These are phyloP conservation scores for Pseudopodoces humilis DNA, from an alignment of 2,113 vertebrate species.

Conservation along the genomic window DNA sequence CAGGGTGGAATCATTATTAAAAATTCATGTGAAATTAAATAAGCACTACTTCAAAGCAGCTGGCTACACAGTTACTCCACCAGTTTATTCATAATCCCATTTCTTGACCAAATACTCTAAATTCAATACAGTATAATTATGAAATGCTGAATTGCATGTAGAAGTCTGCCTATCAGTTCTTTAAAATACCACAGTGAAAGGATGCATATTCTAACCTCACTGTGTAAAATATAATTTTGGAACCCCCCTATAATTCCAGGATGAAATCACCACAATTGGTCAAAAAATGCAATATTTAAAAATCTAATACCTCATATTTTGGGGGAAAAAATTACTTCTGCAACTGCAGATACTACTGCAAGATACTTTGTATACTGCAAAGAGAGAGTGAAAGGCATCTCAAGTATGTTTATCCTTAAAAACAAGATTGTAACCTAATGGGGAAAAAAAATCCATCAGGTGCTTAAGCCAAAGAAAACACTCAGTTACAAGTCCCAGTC, in stretches of 20 bases:
- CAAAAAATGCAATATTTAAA: not conserved
- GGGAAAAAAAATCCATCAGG: not conserved
- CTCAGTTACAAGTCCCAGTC: not conserved
- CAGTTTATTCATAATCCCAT: not conserved
- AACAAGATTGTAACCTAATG: not conserved
- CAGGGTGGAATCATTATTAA: not conserved
- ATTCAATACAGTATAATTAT: not conserved
- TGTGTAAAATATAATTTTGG: not conserved
- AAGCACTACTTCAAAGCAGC: not conserved
- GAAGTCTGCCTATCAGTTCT: not conserved
- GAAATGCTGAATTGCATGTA: not conserved
- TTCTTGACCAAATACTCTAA: not conserved
- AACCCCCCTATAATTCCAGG: not conserved
- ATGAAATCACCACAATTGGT: not conserved
- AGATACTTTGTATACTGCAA: not conserved
- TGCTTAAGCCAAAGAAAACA: not conserved
- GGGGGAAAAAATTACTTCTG: not conserved
- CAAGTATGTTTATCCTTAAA: not conserved
- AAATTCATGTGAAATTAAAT: constrained; percentile 11
- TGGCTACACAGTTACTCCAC: not conserved
- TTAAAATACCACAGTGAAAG: not conserved
- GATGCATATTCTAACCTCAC: not conserved
- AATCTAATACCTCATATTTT: not conserved
- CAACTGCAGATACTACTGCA: no score
- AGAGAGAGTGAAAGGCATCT: not conserved